Percentiles rank a stretch among this genome's conserved stretches.
These are phyloP conservation scores for Lepidochrysops patricia DNA, from an alignment of 2,888 invertebrate genomes.

Conservation along the genomic window DNA sequence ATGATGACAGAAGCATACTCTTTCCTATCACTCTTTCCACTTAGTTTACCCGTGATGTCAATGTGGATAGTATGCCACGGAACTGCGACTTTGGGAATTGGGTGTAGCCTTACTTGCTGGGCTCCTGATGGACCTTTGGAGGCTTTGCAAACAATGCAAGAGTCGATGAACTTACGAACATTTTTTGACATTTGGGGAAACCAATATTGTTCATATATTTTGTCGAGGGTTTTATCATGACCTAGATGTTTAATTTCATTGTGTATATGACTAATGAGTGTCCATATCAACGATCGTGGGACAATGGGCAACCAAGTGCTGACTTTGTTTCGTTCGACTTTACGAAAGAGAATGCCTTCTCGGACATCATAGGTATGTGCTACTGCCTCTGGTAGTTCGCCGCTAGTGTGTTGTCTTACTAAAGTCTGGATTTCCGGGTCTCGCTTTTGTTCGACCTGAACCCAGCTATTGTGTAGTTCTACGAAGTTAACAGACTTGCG, in stretches of 20 bases:
- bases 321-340: constrained; percentile 23
- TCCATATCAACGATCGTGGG: constrained; percentile 25
- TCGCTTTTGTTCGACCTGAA: constrained; percentile 28
- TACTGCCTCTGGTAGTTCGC: constrained; percentile 12
- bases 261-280: constrained; percentile 27
- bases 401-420: constrained; percentile 14
- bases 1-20: neutral
- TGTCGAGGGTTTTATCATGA: constrained; percentile 28
- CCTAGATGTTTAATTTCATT: constrained; percentile 27
- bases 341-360: constrained; percentile 25
- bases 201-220: constrained; percentile 28
- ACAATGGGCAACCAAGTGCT: constrained; percentile 22
- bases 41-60: constrained; percentile 20
- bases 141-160: constrained; percentile 25
- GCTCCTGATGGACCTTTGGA: constrained; percentile 25
- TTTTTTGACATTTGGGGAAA: constrained; percentile 27
- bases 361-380: constrained; percentile 26
- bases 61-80: constrained; percentile 31
- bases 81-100: constrained; percentile 21
- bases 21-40: neutral
- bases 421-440: constrained; percentile 25
- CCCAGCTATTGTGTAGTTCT: constrained; percentile 24
- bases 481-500: constrained; percentile 12
- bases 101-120: constrained; percentile 21
- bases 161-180: constrained; percentile 25